Base-by-base conservation (phyloP, 1,140 invertebrate species). In the Drosophila quadrilineata region DNA sequence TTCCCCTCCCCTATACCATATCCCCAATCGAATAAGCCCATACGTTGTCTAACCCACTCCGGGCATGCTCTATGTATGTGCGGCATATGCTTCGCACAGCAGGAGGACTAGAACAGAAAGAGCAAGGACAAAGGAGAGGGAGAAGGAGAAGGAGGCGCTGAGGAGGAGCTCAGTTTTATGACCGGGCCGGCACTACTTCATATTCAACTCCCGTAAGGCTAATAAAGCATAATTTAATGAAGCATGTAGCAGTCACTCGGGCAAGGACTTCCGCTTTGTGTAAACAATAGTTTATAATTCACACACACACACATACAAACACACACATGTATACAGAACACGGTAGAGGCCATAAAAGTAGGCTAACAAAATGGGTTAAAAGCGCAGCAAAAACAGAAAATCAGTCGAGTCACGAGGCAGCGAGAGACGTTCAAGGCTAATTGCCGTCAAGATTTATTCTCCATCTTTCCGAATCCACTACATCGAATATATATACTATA, bases 221-320 rank as follows among this genome's bases (percentile, higher is more conserved):
- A 84, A 84, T 84, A 85, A 84, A 84, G 79, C 79, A 84, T 85
- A 84, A 84, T 84, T 84, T 84, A 84, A 84, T 84, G 79, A 84
- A 84, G 79, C 79, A 85, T 84, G 68, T 57, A 60, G 71, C 76
- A 82, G 76, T 69, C 76, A 70, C 73, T 76, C 38, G 72, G 79
- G 60, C 70, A 58, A 79, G 79, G 58, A 84, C 77, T 84, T 85
- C 79, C 79, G 79, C 75, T 85, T 84, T 85, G 62, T 85, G 74
- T 84, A 85, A 84, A 84, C 79, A 84, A 84, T 84, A 84, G 79
- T 84, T 84, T 84, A 79, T 77, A 84, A 85, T 85, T 66, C 70
- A 50, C 31, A 59, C 26, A 69, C 69, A 76, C 63, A 62, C 43
- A 67, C 56, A 63, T 48, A 38, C 31, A 41, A 35, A 41, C 43